Percentiles rank a stretch among this genome's conserved stretches.
phyloP scores from a whole-genome alignment of 2,113 vertebrate genomes.

The Fulica atra region DNA sequence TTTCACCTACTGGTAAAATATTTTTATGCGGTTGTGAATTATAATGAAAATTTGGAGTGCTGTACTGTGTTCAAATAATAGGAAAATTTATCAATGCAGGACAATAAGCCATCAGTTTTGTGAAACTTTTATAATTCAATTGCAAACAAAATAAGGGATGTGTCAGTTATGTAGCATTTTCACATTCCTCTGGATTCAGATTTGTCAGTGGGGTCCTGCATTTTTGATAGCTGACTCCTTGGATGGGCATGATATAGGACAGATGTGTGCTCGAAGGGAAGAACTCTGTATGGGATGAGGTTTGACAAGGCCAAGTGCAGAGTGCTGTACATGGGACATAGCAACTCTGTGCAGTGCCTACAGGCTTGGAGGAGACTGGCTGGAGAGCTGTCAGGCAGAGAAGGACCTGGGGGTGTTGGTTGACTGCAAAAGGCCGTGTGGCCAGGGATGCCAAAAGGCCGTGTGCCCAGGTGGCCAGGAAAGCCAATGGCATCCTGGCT shows the following conservation, averaged over 20 bases:
- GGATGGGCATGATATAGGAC: neutral
- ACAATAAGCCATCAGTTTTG: neutral
- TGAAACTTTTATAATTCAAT: neutral
- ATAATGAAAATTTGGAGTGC: neutral
- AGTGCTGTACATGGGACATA: too few species aligned
- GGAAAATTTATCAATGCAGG: neutral
- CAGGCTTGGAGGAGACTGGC: too few species aligned
- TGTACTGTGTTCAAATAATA: neutral
- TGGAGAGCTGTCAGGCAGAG: too few species aligned
- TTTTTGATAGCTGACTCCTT: neutral
- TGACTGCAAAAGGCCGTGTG: too few species aligned
- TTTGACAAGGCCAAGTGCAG: too few species aligned
- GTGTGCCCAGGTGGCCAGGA: too few species aligned
- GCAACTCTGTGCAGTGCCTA: too few species aligned
- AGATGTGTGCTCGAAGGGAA: fast-evolving
- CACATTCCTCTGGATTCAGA: neutral
- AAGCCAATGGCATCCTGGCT: too few species aligned
- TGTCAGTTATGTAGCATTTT: neutral
- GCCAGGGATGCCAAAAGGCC: too few species aligned
- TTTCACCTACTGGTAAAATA: neutral
- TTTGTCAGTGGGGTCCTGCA: neutral
- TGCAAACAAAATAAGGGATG: neutral
- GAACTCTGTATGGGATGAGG: neutral
- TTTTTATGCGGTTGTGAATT: neutral
- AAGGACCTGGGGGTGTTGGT: too few species aligned